Evolutionary conservation across 2,888 invertebrate species (phyloP), one percentile per base, ranked within the genome.

Genomic region (Eucera pruinosa): DNA sequence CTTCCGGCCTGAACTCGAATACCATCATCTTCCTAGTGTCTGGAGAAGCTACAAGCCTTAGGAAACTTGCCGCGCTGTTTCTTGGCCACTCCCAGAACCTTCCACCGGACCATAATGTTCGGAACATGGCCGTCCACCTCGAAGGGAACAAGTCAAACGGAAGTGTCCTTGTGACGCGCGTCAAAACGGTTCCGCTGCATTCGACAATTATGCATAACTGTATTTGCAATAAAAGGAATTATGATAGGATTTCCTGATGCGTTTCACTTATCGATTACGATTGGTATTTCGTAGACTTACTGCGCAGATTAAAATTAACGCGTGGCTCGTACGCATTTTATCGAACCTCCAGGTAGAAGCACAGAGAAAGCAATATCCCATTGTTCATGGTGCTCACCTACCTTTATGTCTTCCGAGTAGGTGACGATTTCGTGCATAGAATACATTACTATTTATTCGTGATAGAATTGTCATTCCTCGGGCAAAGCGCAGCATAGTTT

Each of bases 1-100:
- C 86, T 0, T 87, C 88, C 0, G 86, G 88, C 55, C 67, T 64
- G 48, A 87, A 88, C 5, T 75, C 66, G 23, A 88, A 80, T 5
- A 15, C 23, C 50, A 77, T 73, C 11, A 55, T 54, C 18, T 73
- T 72, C 13, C 18, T 64, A 1, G 48, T 75, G 9, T 67, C 68
- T 7, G 74, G 65, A 0, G 41, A 33, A 5, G 66, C 54, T 2
- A 73, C 4, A 27, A 85, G 41, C 41, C 70, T 66, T 11, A 80
- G 18, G 1, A 85, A n/a, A 39, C 25, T 52, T 0, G 15, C 18
- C 0, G 65, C 60, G 9, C 66, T 55, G 6, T 33, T 76, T 11
- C 36, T 54, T 4, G 78, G 73, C 72, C 73, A 77, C 45, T 79
- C 43, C 60, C 54, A 70, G 0, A 83, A 7, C 50, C 73, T 13